Evolutionary conservation across 2,113 vertebrate genomes (phyloP), one percentile per base, ranked within the genome.

Genomic region (Bagarius yarrelli): DNA sequence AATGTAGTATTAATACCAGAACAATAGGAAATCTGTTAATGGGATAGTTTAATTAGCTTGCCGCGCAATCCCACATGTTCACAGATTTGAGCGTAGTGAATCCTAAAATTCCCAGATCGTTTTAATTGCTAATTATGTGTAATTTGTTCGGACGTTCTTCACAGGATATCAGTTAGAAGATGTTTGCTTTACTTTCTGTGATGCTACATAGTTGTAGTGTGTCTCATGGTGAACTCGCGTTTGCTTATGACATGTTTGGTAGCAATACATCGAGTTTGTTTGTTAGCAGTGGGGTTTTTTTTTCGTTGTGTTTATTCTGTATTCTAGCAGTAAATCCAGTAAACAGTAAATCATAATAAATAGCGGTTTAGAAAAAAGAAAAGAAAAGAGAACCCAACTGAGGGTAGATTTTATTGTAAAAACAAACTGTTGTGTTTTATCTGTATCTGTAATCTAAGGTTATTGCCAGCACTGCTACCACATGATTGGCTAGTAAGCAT

Each of bases 1-100:
- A 70, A 85, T 85, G 21, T n/a, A 80, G 56, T 61, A 71, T 53
- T 44, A 55, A 78, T 23, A 21, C 27, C 23, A 59, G 53, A 52
- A 60, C 60, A 27, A 23, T 36, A 60, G 64, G 74, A 78, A 80
- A 80, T 63, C 13, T 6, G 4, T 14, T n/a, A 50, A 52, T 36
- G 14, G n/a, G 67, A 60, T 36, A 60, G 36, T 56, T 55, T 52
- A 11, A 52, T 19, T 47, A 52, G 69, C 23, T 52, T 71, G 40
- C n/a, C 21, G 1, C 11, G 8, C 15, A 52, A 6, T 47, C 6
- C 44, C n/a, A 52, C 16, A 69, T 40, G 15, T 1, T 14, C 23
- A 27, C n/a, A 15, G n/a, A 47, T 47, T 6, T n/a, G n/a, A n/a
- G n/a, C n/a, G 47, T 50, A 13, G 25, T n/a, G 64, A n/a, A 67